Evolutionary conservation across 2,113 vertebrate genomes (phyloP).

Genomic region (Hemiscyllium ocellatum): DNA sequence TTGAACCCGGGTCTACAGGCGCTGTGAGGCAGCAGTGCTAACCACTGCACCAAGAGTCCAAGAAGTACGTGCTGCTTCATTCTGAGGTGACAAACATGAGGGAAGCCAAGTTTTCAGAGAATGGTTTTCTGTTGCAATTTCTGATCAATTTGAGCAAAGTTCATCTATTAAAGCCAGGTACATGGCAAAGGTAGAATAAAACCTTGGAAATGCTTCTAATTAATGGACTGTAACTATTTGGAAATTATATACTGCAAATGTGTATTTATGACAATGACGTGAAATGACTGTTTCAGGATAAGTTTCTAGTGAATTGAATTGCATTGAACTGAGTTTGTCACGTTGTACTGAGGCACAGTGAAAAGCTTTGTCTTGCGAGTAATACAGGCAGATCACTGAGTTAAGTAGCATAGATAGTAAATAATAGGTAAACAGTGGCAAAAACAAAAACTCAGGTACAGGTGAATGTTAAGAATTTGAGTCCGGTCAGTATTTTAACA

Average conservation of each 20-base stretch:
- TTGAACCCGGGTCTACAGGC: too few species aligned
- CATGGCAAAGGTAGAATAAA: not conserved
- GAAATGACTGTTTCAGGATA: not conserved
- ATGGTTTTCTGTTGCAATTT: not conserved
- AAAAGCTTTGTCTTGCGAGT: too few species aligned
- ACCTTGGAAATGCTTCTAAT: not conserved
- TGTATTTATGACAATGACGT: not conserved
- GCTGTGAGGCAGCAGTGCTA: too few species aligned
- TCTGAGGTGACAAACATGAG: not conserved
- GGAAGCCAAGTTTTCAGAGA: not conserved
- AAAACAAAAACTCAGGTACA: too few species aligned
- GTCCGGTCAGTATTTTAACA: too few species aligned
- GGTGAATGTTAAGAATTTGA: too few species aligned
- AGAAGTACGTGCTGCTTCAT: not conserved
- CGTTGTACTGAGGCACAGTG: too few species aligned
- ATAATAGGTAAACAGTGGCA: too few species aligned
- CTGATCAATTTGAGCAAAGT: not conserved
- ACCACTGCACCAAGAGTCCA: too few species aligned
- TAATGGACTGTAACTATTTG: not conserved
- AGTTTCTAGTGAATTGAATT: not conserved
- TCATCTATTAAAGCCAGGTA: not conserved
- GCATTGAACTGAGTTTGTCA: too few species aligned
- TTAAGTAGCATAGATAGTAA: too few species aligned
- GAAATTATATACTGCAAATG: not conserved
- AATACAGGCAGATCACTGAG: too few species aligned